phyloP scores from a whole-genome alignment of 2,113 vertebrate genomes.

The Paratilapia polleni region DNA sequence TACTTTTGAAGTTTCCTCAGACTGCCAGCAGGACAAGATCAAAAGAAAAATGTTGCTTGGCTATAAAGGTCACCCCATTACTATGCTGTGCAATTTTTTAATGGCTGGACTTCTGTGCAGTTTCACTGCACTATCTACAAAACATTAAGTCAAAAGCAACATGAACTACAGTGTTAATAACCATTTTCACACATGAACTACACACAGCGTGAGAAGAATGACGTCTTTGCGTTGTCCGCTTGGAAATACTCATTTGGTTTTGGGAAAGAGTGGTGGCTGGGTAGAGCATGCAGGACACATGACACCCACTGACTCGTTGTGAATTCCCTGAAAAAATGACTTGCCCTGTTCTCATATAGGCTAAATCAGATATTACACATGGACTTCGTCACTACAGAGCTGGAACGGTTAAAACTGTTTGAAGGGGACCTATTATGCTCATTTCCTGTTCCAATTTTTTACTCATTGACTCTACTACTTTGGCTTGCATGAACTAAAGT shows the following conservation, averaged over 20 bases:
- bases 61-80: constrained; percentile 10
- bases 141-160: not conserved
- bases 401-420: not conserved
- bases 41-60: constrained; percentile 16
- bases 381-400: not conserved
- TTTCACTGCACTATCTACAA: not conserved
- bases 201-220: not conserved
- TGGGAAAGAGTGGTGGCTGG: not conserved
- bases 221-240: not conserved
- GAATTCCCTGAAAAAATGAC: not conserved
- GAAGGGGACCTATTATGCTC: not conserved
- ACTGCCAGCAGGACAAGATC: constrained; percentile 6
- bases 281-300: not conserved
- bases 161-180: not conserved
- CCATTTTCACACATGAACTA: not conserved
- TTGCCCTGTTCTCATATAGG: not conserved
- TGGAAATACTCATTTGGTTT: not conserved
- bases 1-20: not conserved
- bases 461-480: not conserved
- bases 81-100: not conserved
- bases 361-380: too few species aligned
- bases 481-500: not conserved
- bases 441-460: not conserved
- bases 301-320: not conserved
- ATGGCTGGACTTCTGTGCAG: not conserved